Percentiles rank a stretch among this genome's conserved stretches.
Conservation (phyloP, 37 sponge, comb jelly and placozoan genomes). For the Diacarnus erythraeanus region DNA sequence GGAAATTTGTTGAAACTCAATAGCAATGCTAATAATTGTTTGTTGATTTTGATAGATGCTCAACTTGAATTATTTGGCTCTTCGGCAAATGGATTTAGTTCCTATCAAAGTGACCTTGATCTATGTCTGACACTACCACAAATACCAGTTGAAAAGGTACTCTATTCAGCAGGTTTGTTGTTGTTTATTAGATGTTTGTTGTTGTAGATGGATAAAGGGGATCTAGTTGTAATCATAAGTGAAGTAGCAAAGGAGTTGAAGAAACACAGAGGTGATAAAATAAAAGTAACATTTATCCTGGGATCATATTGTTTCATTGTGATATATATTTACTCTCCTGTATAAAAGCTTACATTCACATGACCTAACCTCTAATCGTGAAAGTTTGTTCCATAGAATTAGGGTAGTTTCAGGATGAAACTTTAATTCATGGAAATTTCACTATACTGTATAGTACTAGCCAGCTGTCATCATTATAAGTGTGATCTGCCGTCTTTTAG, state of each 20-base stretch:
- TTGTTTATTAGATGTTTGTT: not conserved
- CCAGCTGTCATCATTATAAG: too few species aligned
- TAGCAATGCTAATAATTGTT: not conserved
- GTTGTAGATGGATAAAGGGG: not conserved
- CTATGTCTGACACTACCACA: slow-evolving; percentile 61
- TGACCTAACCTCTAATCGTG: too few species aligned
- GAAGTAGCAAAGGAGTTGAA: slow-evolving; percentile 12
- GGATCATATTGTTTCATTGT: not conserved
- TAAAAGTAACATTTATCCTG: not conserved
- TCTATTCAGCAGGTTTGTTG: not conserved
- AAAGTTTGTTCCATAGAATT: too few species aligned
- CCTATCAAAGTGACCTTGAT: slow-evolving; percentile 77
- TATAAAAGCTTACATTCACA: too few species aligned
- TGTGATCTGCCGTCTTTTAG: too few species aligned
- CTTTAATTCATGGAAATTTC: too few species aligned
- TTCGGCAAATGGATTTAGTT: slow-evolving; percentile 90
- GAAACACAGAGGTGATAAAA: slow-evolving; percentile 20
- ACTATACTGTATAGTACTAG: too few species aligned
- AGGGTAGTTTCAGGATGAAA: too few species aligned
- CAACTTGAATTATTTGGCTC: slow-evolving; percentile 83
- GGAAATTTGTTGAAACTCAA: not conserved
- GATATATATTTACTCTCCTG: too few species aligned
- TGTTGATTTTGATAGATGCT: slow-evolving; percentile 30
- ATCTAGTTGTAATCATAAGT: not conserved
- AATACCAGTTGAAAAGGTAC: not conserved